Base-by-base conservation (phyloP, 2,888 invertebrate species). In the Perdita meconis region DNA sequence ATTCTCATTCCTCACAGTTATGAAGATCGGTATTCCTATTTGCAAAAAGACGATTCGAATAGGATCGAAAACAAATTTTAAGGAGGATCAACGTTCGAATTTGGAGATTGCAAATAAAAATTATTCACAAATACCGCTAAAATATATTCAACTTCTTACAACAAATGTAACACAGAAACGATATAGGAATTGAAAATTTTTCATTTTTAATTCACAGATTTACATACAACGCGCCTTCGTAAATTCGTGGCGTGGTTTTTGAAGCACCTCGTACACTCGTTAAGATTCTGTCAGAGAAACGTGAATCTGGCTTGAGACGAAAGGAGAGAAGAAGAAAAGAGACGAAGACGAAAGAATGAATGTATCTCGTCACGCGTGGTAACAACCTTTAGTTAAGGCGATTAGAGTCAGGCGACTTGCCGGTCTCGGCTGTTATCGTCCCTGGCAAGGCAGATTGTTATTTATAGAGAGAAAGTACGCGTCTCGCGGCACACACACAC, bases 391-490 rank as follows among this genome's bases (percentile, higher is more conserved):
- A 81, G 85, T 83, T 83, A 85, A 84, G 81, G 63, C 81, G 81
- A 84, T 84, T 84, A 84, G 76, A 77, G 78, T 78, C 78, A 79
- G 77, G 64, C 78, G 83, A 83, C 74, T 81, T 75, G 57, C 55
- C 76, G 64, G 69, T 73, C 75, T 72, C 57, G 73, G 60, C 70
- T 75, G 80, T 84, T 84, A 84, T 84, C 83, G 71, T 66, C 19
- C 71, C 64, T 59, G 65, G 68, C 71, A 68, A 55, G 69, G 72
- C 69, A 78, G 75, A 82, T 76, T 76, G 86, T 86, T 87, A 87
- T 87, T 87, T 87, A 88, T 87, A 87, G 88, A 88, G 87, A 83
- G 88, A 88, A 87, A 88, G 87, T 68, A 67, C 50, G 53, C 16
- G 47, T 22, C 47, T 47, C 55, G 42, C 16, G 34, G 42, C 61